phyloP scores from a whole-genome alignment of 2,113 vertebrate species.

The Sinocyclocheilus grahami region DNA sequence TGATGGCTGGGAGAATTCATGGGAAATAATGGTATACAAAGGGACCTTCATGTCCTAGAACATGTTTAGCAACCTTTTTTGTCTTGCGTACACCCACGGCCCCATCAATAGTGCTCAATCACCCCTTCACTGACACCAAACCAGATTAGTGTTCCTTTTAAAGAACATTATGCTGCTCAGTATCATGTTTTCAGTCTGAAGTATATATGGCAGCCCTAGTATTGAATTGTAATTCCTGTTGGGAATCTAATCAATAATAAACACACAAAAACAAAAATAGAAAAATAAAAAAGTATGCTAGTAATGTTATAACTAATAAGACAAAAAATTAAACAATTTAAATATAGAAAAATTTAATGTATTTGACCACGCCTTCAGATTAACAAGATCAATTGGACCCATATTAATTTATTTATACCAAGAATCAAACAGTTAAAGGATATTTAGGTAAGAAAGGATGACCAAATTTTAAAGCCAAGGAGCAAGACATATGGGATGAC shows the following conservation, averaged over 20 bases:
- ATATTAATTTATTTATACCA: not conserved
- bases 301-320: not conserved
- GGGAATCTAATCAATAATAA: too few relatives aligned
- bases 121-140: not conserved
- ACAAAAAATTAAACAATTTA: too few relatives aligned
- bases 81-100: not conserved
- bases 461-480: not conserved
- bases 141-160: not conserved
- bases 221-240: not conserved
- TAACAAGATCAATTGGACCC: not conserved
- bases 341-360: not conserved
- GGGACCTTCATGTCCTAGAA: not conserved
- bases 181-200: not conserved
- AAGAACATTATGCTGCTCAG: not conserved
- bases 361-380: not conserved
- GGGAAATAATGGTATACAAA: constrained; percentile 4
- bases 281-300: not conserved
- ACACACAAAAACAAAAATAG: not conserved
- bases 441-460: not conserved
- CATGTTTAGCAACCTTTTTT: constrained; percentile 9
- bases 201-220: not conserved
- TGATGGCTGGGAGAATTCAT: constrained; percentile 20
- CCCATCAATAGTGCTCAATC: constrained; percentile 14
- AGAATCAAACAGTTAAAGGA: not conserved
- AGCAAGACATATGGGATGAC: not conserved